Base-by-base conservation (phyloP, 2,888 invertebrate species). In the Volucella bombylans region DNA sequence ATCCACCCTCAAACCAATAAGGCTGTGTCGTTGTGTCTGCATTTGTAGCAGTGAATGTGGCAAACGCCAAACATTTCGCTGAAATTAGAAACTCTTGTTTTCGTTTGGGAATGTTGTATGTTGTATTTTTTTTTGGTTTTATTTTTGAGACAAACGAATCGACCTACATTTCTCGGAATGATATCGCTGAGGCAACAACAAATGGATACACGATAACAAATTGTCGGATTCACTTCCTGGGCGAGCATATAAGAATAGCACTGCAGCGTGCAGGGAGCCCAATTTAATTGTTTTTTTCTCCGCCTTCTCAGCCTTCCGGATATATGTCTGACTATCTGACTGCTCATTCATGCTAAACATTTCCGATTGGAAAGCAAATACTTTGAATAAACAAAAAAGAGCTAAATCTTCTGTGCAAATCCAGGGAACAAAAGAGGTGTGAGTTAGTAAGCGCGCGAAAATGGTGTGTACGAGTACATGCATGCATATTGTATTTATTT, bases 191-290 rank as follows among this genome's bases (percentile, higher is more conserved):
- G 38, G 31, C 31, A 65, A 65, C 65, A 80, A 54, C 59, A 83
- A 83, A 64, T 80, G 64, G 80, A 61, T 74, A 73, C 50, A 49
- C 74, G 80, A 83, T 76, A 83, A 80, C 74, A 74, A 83, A 80
- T 76, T 80, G 74, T 80, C 71, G 80, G 83, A 80, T 71, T 79
- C 80, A 83, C 83, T 83, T 83, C 83, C 83, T 80, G 83, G 74
- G 71, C 74, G 64, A 59, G 54, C 65, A 49, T 61, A 41, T 23
- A 67, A 71, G 9, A 76, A 74, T 64, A 69, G 59, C 74, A 31
- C 74, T 67, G 74, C 80, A 83, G 69, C 74, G 61, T 67, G 71
- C 80, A 74, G 65, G 76, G 65, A 39, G 55, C 80, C 83, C 65
- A 80, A 80, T 83, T 83, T 43, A 65, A 79, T 83, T 83, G 80